A percentile compares a stretch with the other conserved stretches of the same genome.
These are phyloP conservation scores for Leucophenga montana DNA, from an alignment of 2,888 invertebrate genomes.

Conservation along the genomic window DNA sequence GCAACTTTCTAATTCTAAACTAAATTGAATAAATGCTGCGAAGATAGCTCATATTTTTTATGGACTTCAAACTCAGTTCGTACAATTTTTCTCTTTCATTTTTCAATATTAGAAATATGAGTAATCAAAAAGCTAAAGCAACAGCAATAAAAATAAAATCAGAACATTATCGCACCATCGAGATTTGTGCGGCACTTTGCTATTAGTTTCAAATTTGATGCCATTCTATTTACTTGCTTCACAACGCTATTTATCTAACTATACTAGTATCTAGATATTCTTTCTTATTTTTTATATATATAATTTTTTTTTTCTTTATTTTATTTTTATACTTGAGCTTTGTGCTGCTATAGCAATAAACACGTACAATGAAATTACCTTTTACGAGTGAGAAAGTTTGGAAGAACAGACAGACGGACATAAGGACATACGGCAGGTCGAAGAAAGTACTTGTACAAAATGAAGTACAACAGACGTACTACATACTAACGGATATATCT, in stretches of 20 bases:
- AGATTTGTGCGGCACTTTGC: constrained; percentile 40
- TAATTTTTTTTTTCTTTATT: constrained; percentile 9
- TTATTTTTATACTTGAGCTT: constrained; percentile 40
- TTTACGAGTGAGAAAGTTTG: constrained; percentile 36
- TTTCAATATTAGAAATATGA: too few relatives aligned
- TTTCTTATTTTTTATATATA: not conserved
- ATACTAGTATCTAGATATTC: too few relatives aligned
- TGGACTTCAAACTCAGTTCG: too few relatives aligned
- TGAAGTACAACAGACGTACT: not conserved
- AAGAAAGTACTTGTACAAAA: not conserved
- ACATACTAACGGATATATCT: constrained; percentile 17
- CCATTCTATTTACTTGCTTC: constrained; percentile 26
- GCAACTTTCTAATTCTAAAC: too few relatives aligned
- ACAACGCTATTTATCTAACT: not conserved
- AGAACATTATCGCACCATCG: constrained; percentile 28
- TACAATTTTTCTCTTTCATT: too few relatives aligned
- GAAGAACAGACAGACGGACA: not conserved
- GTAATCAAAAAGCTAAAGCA: not conserved
- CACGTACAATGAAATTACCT: constrained; percentile 54
- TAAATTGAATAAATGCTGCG: too few relatives aligned
- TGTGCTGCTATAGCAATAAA: constrained; percentile 48
- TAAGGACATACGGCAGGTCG: not conserved
- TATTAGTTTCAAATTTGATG: constrained; percentile 58
- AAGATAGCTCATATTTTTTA: too few relatives aligned
- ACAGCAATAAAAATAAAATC: constrained; percentile 34